Evolutionary conservation across 2,113 vertebrate species (phyloP), one percentile per base, ranked within the genome.

Genomic region (Hemiscyllium ocellatum): DNA sequence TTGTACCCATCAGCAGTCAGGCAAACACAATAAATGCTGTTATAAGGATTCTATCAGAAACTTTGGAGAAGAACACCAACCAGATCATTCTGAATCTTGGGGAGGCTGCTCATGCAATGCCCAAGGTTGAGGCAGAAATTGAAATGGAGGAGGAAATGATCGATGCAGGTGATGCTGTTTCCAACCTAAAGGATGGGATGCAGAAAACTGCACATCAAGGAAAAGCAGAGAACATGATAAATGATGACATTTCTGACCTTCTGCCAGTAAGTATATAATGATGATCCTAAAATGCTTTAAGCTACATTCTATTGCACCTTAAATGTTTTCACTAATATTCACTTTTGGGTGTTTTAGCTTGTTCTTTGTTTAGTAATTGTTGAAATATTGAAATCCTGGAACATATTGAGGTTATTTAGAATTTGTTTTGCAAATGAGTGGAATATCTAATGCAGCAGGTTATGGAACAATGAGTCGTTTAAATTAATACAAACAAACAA

Each of bases 11-110:
- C 3, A 97, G 97, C 83, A 98, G 97, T 96, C 98, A 99, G 96
- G 98, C 99, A 72, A 98, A 98, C 96, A 98, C 97, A 0, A 97
- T 99, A 95, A 98, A 97, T n/a, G 98, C 98, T 22, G 97, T 99
- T 96, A 97, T 98, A 85, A 98, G 98, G 97, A 97, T 98, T 96
- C 97, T 99, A 78, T 98, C 98, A 0, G 97, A 98, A 76, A 98
- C 98, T 6, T 97, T 99, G 97, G 98, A 97, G 78, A 72, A 98
- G 96, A 98, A 99, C 5, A 96, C 98, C 0, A 98, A 98, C 0
- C 89, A 97, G 70, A 96, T 96, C 0, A 97, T 99, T 96, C 97
- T 98, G 96, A 97, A 66, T 22, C 98, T 99, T 97, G 98, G 97
- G 87, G 97, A 96, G 96, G 96, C 96, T 1, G 98, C 98, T 96